Base-by-base conservation (phyloP, 1,140 invertebrate species). In the Pemphigus obesinymphae region DNA sequence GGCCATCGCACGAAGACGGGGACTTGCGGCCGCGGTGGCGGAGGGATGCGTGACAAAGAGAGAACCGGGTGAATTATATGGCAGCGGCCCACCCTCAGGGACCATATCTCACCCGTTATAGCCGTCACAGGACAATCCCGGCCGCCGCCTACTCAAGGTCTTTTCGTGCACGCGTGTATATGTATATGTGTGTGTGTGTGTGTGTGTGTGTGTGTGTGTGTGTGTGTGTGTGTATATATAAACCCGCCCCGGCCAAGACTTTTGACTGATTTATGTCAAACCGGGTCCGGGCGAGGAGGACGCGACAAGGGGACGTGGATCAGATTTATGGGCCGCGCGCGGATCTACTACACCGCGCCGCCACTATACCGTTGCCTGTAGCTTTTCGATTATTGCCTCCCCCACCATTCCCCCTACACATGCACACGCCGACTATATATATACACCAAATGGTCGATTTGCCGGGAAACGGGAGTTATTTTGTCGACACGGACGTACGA, bases 181-280 rank as follows among this genome's bases (percentile, higher is more conserved):
- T 76, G 55, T 55, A 76, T 55, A 75, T 50, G 26, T 31, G 50
- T 15, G 20, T 50, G 20, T 40, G 40, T 26, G 40, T n/a, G 37
- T 45, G 7, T 8, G 10, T 70, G 20, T 45, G 37, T 26, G 20
- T n/a, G 48, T 50, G 48, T n/a, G 20, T n/a, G 48, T n/a, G n/a
- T n/a, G n/a, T 29, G 31, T 80, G 45, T 63, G 45, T 43, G n/a
- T 43, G 45, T 58, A 40, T 17, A 37, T 26, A 58, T 76, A 76
- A 76, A 55, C 73, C 73, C 73, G 73, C 53, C 73, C 73, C 73
- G 73, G 53, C 76, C 76, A 80, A 80, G 76, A 80, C 76, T 80
- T 80, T 80, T 80, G 76, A 80, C 76, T 80, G 76, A 80, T 80
- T 80, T 80, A 80, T 80, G 76, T 80, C 76, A 80, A 80, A 80